Evolutionary conservation across 2,888 invertebrate genomes (phyloP), one percentile per base, ranked within the genome.

Genomic region (Dicyrtoma fusca): DNA sequence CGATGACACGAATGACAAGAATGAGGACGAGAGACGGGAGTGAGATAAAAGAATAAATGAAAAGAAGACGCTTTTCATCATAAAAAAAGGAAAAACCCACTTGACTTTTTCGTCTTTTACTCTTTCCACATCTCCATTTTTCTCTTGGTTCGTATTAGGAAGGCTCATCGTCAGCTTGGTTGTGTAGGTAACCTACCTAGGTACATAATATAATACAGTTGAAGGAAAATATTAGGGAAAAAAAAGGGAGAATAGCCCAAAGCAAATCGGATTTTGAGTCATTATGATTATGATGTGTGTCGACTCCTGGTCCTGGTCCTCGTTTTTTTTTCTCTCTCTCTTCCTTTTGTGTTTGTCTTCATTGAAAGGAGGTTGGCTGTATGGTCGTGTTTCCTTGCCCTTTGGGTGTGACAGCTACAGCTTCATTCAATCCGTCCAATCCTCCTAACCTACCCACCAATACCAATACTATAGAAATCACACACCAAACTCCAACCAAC

Each of bases 391-490:
- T 68, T 68, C 68, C 68, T 68, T 68, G 68, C 66, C 69, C 69
- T 69, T 69, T 69, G 69, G 69, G 69, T 69, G 69, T 69, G 61
- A 69, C 69, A 69, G 55, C 25, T 5, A 53, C 25, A 44, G 47
- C 69, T 69, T 68, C 42, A 57, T 42, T 69, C 69, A 69, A 44
- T 42, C 34, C 59, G 8, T 47, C 49, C 51, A 26, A 42, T 42
- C 61, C 4, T 61, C 61, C 25, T 57, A n/a, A 34, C 34, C 34
- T 34, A 34, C 34, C 34, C 34, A 34, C 34, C 34, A 34, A 34
- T 34, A 34, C 34, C 34, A 34, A 34, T 34, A 3, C 34, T 8
- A 34, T n/a, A n/a, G n/a, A n/a, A n/a, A n/a, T n/a, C n/a, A n/a
- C n/a, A 34, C 8, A 8, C 34, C 34, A 34, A 34, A 34, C 34